Base-by-base conservation (phyloP, 1,140 invertebrate genomes). In the Euschistus heros region DNA sequence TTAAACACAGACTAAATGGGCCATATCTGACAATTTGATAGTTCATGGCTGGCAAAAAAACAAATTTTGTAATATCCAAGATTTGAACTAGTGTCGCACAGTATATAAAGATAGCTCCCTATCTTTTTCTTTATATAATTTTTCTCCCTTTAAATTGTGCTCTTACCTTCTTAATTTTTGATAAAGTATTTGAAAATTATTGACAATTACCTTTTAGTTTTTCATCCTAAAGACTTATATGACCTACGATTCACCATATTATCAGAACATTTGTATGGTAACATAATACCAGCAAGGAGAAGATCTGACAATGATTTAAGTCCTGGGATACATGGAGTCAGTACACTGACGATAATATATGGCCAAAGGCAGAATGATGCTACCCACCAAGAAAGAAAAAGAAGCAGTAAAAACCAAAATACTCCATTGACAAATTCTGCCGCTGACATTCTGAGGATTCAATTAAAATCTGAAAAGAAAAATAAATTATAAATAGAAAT, bases 391-490 rank as follows among this genome's bases (percentile, higher is more conserved):
- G 77, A 77, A 63, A 81, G 70, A 13, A 80, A 69, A 0, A 81
- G 63, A 0, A 82, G 71, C 24, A 81, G 70, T 4, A 81, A 60
- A n/a, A 81, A 73, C 80, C 80, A 82, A 55, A 81, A 74, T 0
- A 80, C 68, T 14, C 60, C 64, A 59, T 71, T 69, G 26, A 46
- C 4, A 20, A n/a, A 7, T 17, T 52, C 24, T 22, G 27, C 24
- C 15, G 18, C 50, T 24, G 20, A 3, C 55, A 59, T 62, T 4
- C 5, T 37, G 6, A 10, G 7, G 3, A 37, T 37, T 6, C 13
- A 37, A 6, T 37, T 10, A 10, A 30, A 37, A 37, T 13, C 33
- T 37, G 33, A 37, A 37, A 37, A 10, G 13, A 37, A 37, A 37
- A 37, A 37, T 10, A 1, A 37, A 37, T 30, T 30, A 30, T n/a